Conservation (phyloP, 2,113 vertebrate species). For the Elephantulus edwardii region DNA sequence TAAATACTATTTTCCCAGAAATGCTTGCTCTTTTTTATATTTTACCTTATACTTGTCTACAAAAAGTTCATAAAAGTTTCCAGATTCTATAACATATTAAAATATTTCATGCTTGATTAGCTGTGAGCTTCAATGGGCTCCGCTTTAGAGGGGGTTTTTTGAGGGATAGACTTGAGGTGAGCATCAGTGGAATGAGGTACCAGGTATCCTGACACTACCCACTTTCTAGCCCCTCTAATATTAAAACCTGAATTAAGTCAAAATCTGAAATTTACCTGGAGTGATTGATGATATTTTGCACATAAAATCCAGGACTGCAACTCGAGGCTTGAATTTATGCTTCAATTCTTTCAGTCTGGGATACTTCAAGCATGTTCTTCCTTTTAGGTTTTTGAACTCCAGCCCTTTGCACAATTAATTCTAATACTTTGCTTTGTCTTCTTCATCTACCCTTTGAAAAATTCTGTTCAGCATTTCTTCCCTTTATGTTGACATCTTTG, state of each 20-base stretch:
- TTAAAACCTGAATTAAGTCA: not conserved
- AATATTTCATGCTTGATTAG: not conserved
- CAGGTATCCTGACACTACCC: not conserved
- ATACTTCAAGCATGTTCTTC: too few relatives aligned
- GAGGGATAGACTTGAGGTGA: fast-evolving
- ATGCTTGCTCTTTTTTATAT: not conserved
- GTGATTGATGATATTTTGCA: not conserved
- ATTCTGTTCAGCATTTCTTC: too few relatives aligned
- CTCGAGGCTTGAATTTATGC: too few relatives aligned
- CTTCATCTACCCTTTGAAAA: too few relatives aligned
- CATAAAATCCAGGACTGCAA: too few relatives aligned
- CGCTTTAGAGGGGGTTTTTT: not conserved
- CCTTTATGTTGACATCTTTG: too few relatives aligned
- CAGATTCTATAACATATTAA: not conserved
- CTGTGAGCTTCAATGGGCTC: not conserved
- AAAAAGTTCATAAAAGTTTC: not conserved
- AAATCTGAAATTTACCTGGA: not conserved
- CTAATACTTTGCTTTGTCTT: too few relatives aligned
- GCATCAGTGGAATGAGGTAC: not conserved
- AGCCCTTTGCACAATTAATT: too few relatives aligned
- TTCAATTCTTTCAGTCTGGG: too few relatives aligned
- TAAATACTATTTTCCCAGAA: not conserved
- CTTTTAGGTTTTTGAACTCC: too few relatives aligned
- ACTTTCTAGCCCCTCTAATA: not conserved
- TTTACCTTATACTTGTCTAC: not conserved